A percentile compares a stretch with the other conserved stretches of the same genome.
Evolutionary conservation across 2,888 invertebrate species (phyloP).

Genomic region (Lochmaea capreae): DNA sequence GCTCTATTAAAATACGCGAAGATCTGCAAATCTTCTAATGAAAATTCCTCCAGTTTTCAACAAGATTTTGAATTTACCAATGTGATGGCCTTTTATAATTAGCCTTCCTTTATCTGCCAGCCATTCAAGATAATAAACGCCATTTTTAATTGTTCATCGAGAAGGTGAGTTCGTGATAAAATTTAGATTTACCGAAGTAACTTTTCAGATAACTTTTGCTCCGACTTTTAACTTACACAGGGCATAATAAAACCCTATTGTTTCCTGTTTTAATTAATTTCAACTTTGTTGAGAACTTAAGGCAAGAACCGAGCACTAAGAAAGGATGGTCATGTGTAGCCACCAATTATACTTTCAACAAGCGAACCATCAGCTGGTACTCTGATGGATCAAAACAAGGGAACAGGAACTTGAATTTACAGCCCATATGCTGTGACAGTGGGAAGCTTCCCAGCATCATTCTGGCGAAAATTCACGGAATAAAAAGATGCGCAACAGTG

Average conservation of each 20-base stretch:
- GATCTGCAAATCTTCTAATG: slow-evolving; percentile 36
- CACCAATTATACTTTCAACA: too few relatives aligned
- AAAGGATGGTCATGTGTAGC: too few relatives aligned
- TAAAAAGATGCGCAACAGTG: too few relatives aligned
- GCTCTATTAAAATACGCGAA: slow-evolving; percentile 33
- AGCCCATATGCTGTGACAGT: too few relatives aligned
- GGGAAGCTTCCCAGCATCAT: too few relatives aligned
- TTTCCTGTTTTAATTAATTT: neutral
- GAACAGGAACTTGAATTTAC: too few relatives aligned
- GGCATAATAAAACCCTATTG: slow-evolving; percentile 16
- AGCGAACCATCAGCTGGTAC: too few relatives aligned
- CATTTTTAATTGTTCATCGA: slow-evolving; percentile 36
- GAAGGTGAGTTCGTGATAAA: slow-evolving; percentile 17
- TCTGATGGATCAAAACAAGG: too few relatives aligned
- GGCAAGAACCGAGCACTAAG: too few relatives aligned
- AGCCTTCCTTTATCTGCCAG: slow-evolving; percentile 32
- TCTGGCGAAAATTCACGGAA: too few relatives aligned
- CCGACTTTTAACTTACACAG: slow-evolving; percentile 14
- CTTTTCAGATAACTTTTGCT: slow-evolving; percentile 14
- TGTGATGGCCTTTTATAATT: slow-evolving; percentile 34
- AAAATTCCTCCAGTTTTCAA: slow-evolving; percentile 37
- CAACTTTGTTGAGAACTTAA: neutral
- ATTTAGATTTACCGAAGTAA: slow-evolving; percentile 12
- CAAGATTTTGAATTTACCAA: slow-evolving; percentile 36
- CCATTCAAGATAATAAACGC: slow-evolving; percentile 33